Base-by-base conservation (phyloP, 2,797 vertebrate genomes). In the Parauchenoglanis ngamensis region DNA sequence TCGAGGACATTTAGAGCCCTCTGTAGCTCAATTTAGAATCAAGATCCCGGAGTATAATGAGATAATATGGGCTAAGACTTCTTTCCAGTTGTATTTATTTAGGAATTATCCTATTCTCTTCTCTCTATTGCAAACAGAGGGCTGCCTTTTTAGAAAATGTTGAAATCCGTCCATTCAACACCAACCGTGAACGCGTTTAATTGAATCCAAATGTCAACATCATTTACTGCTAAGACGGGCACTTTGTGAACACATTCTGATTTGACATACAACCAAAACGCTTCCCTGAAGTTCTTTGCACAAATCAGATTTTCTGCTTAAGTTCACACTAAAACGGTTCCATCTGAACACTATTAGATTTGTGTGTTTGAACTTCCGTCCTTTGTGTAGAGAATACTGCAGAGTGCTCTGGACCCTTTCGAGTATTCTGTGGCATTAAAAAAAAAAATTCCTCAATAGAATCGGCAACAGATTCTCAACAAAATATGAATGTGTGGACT, bases 151-250 rank as follows among this genome's bases (percentile, higher is more conserved):
- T 6, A 49, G 8, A 49, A 17, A 56, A 28, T 28, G 65, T 49
- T 28, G 4, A 77, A 83, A 84, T 77, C 72, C 81, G 68, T 31
- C 31, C 19, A 19, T 83, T 54, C n/a, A 46, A 1, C 68, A 19
- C 1, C 10, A 83, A 57, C 23, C 13, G n/a, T 35, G 80, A 56
- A 31, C 49, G 44, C 63, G 68, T 83, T 63, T 82, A 82, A 82
- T 35, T 73, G 40, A 86, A 86, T 63, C 35, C 44, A 11, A 57
- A 57, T 82, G 67, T 86, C 78, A 61, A 73, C 68, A 13, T 86
- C 31, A 56, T 56, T 56, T 79, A 40, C 57, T 61, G 57, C 35
- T 15, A 61, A 25, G 17, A 57, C 1, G 23, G 49, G 3, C 35
- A 44, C 78, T 40, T 6, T 12, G 56, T 79, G 77, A 59, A 59